Base-by-base conservation (phyloP, 2,888 invertebrate species). In the Heliconius aoede region DNA sequence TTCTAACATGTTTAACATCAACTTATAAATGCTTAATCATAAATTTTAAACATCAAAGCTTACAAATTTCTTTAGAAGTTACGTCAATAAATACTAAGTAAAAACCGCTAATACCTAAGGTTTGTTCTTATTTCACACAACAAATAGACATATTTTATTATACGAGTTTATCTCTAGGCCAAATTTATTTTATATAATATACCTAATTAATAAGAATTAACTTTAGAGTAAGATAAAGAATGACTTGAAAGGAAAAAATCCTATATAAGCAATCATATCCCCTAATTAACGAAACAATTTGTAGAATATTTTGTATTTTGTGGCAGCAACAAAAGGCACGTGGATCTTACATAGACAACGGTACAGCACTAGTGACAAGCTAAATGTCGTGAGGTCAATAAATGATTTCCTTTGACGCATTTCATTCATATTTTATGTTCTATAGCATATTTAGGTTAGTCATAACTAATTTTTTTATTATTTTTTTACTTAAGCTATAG, bases 291-390 rank as follows among this genome's bases (percentile, higher is more conserved):
- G n/a, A 32, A 36, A 13, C n/a, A 24, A 64, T 21, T 64, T 64
- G 32, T 30, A 64, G 7, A 30, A 9, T 51, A 58, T 58, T 7
- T 64, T 64, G 4, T 36, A 36, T 64, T 62, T n/a, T 64, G n/a
- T 32, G 32, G 32, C n/a, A 65, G 65, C 65, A 65, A 36, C 36
- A 36, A 65, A 65, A 65, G 65, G 65, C 65, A 65, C 65, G 15
- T 65, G 65, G 15, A 40, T 65, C 32, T 62, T 62, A 62, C 30
- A 15, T 40, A 60, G 1, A 24, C 15, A 61, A 21, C 8, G 28
- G 5, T 24, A 24, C 36, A 36, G 8, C 8, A 36, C 13, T 65
- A 36, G 36, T 15, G 64, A 26, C 13, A 60, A 60, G 26, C 60
- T 2, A 15, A 26, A 5, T 60, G 26, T 26, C 15, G 60, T 60